phyloP scores from a whole-genome alignment of 2,797 vertebrate species.

The Holocentrus rufus region DNA sequence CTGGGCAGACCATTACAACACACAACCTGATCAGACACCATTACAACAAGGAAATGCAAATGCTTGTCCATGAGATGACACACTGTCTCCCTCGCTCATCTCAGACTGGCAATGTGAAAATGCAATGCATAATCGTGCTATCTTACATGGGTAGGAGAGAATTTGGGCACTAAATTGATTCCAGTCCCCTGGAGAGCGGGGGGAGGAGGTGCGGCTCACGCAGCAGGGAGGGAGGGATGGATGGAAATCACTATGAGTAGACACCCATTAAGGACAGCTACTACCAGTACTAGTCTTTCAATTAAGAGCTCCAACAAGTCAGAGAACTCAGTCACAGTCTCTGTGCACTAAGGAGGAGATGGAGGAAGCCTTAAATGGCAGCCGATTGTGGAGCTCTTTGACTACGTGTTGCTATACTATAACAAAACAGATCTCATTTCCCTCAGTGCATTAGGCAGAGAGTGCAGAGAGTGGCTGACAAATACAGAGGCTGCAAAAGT shows the following conservation, averaged over 20 bases:
- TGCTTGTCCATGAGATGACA: no score
- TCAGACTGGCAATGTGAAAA: neutral
- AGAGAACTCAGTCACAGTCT: constrained; percentile 43
- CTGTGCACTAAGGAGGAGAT: constrained; percentile 33
- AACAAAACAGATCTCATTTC: constrained; percentile 13
- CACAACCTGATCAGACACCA: neutral
- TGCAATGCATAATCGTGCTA: neutral
- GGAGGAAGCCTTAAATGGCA: constrained; percentile 28
- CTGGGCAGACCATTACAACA: neutral
- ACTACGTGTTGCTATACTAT: constrained; percentile 16
- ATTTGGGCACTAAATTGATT: neutral
- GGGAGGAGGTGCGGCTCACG: neutral
- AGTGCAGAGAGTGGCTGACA: constrained; percentile 28
- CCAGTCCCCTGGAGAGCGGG: neutral
- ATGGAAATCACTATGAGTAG: constrained; percentile 49
- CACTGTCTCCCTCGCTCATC: neutral
- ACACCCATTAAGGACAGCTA: constrained; percentile 54
- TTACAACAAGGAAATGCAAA: neutral
- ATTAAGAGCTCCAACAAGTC: constrained; percentile 60
- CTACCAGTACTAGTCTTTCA: constrained; percentile 54
- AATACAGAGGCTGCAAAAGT: neutral
- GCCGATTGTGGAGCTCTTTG: constrained; percentile 41
- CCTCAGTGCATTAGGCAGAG: constrained; percentile 24
- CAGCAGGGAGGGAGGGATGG: constrained; percentile 3
- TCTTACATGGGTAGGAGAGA: neutral